Percentiles rank a stretch among this genome's conserved stretches.
Evolutionary conservation across 2,888 invertebrate genomes (phyloP).

Genomic region (Unio pictorum): DNA sequence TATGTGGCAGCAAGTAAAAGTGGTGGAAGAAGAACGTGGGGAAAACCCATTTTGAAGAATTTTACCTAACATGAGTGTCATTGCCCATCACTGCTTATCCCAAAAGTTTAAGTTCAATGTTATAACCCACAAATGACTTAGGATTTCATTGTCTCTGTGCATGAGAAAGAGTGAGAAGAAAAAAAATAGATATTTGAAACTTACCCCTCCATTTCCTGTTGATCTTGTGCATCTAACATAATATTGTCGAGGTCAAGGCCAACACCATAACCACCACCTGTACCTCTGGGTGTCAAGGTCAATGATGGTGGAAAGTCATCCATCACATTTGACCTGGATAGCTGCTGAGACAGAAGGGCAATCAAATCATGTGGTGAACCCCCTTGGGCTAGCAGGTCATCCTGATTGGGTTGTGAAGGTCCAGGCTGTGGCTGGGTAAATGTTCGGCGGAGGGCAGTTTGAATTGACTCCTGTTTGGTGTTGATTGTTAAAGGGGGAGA

Average conservation of each 20-base stretch:
- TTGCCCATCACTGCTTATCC: no score
- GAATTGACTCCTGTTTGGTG: conserved; percentile 21
- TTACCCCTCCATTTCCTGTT: conserved; percentile 37
- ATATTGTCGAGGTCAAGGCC: conserved; percentile 64
- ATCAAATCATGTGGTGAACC: conserved; percentile 48
- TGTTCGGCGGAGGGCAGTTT: conserved; percentile 22
- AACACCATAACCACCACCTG: conserved; percentile 68
- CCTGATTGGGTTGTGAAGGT: conserved; percentile 9
- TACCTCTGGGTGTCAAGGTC: conserved; percentile 65
- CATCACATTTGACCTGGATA: conserved; percentile 57
- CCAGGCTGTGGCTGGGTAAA: conserved; percentile 27
- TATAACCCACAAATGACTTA: no score
- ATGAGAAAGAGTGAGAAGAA: no score
- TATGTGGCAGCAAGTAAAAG: no score
- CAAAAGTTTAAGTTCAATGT: no score
- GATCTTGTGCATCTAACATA: conserved; percentile 49
- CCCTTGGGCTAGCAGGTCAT: neutral
- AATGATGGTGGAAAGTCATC: conserved; percentile 63
- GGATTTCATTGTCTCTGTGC: no score
- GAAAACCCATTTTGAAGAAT: no score
- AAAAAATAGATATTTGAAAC: neutral
- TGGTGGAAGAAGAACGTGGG: no score
- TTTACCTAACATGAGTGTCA: no score
- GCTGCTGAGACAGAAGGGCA: conserved; percentile 54
- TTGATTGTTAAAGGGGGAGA: conserved; percentile 30